Percentiles rank a stretch among this genome's conserved stretches.
Conservation (phyloP, 1,140 invertebrate species). For the Cyphomyrmex costatus region DNA sequence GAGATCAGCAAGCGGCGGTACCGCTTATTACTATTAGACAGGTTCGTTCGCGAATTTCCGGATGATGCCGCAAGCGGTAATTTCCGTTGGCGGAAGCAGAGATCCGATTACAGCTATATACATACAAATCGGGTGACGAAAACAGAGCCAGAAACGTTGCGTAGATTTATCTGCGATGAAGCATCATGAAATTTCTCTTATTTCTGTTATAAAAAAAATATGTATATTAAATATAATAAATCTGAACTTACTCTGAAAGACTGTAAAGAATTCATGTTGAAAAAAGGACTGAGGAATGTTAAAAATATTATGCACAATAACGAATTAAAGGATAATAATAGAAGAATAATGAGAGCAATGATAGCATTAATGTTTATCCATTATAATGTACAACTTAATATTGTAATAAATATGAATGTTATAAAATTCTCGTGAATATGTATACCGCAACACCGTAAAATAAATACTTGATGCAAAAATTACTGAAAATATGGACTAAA, state of each 20-base stretch:
- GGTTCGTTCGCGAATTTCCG: conserved; percentile 83
- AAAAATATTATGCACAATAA: background rate
- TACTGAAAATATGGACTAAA: background rate
- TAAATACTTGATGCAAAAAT: background rate
- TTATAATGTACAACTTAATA: background rate
- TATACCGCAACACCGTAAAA: background rate
- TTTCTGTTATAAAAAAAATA: background rate
- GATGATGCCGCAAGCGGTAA: conserved; percentile 81
- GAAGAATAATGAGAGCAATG: background rate
- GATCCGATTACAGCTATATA: conserved; percentile 75
- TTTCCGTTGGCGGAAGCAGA: conserved; percentile 82
- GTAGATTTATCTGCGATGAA: background rate
- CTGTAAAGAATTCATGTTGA: background rate
- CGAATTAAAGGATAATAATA: background rate
- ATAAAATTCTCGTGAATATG: background rate
- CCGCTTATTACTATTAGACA: conserved; percentile 80
- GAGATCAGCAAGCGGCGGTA: conserved; percentile 47
- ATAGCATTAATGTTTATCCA: background rate
- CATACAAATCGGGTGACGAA: conserved; percentile 51
- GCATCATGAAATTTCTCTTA: background rate
- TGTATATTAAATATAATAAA: background rate
- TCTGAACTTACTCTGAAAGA: background rate
- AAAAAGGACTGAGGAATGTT: background rate
- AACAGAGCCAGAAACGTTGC: conserved; percentile 15
- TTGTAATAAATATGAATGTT: conserved; percentile 8